Conservation (phyloP, 2,888 invertebrate genomes). For the Melanotus villosus region DNA sequence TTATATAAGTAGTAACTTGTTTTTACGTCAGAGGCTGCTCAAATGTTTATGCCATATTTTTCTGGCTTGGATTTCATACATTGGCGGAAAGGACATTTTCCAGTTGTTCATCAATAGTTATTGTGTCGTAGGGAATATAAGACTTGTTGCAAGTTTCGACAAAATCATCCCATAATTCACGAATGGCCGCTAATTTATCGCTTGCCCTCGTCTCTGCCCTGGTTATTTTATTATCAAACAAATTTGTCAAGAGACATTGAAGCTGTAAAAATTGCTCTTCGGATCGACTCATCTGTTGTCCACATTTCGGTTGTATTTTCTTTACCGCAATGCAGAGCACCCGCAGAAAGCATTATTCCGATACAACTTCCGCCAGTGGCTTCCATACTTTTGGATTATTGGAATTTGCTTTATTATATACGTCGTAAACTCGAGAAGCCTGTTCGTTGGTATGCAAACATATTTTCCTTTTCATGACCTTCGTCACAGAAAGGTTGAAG, state of each 20-base stretch:
- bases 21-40: constrained; percentile 20
- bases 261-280: constrained; percentile 24
- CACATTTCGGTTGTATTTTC: constrained; percentile 26
- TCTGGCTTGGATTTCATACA: constrained; percentile 39
- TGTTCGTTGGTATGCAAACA: constrained; percentile 17
- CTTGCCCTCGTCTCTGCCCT: background rate
- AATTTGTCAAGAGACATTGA: constrained; percentile 27
- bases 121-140: constrained; percentile 7
- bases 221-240: constrained; percentile 26
- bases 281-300: constrained; percentile 18
- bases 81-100: constrained; percentile 35
- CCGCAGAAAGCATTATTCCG: constrained; percentile 2
- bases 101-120: constrained; percentile 31
- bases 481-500: constrained; percentile 18
- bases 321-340: constrained; percentile 21
- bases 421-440: background rate
- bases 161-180: constrained; percentile 1
- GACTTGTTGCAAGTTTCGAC: background rate
- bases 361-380: background rate
- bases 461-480: constrained; percentile 23
- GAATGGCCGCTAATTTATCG: constrained; percentile 22
- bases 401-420: background rate
- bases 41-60: constrained; percentile 36
- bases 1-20: constrained; percentile 29
- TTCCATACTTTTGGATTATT: background rate